phyloP scores from a whole-genome alignment of 2,113 vertebrate species.

The Ageneiosus marmoratus region DNA sequence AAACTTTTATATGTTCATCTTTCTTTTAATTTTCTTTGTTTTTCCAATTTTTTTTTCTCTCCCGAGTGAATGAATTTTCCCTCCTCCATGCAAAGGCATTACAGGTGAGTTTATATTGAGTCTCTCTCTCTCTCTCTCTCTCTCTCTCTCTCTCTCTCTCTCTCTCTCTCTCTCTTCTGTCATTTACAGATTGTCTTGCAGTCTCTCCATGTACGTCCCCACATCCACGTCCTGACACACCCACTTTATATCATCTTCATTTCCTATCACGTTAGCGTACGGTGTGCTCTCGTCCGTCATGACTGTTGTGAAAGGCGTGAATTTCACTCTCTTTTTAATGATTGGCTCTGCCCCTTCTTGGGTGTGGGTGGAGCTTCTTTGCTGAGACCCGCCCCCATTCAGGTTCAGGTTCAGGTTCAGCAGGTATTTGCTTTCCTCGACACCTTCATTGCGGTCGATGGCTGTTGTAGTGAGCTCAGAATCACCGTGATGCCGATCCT shows the following conservation, averaged over 20 bases:
- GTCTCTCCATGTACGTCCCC: conserved; percentile 94
- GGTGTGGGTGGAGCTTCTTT: conserved; percentile 69
- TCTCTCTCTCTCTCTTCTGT: conserved; percentile 61
- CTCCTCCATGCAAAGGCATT: conserved; percentile 74
- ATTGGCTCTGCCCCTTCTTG: conserved; percentile 79
- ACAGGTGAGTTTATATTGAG: conserved; percentile 75
- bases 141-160: no score
- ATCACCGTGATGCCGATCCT: conserved; percentile 80
- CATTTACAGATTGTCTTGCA: conserved; percentile 95
- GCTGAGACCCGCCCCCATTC: conserved; percentile 79
- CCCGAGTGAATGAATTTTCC: not conserved
- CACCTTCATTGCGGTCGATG: conserved; percentile 84
- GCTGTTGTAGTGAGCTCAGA: conserved; percentile 88
- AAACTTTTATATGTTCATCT: conserved; percentile 11
- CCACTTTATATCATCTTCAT: conserved; percentile 95
- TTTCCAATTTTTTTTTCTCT: not conserved
- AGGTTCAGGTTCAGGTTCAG: conserved; percentile 74
- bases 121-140: conserved; percentile 72
- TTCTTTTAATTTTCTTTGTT: conserved; percentile 24
- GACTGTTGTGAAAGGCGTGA: conserved; percentile 94
- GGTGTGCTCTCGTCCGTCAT: conserved; percentile 86
- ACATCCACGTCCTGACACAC: conserved; percentile 95
- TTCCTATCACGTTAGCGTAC: conserved; percentile 88
- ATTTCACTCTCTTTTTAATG: conserved; percentile 89
- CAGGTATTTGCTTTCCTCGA: conserved; percentile 92